Evolutionary conservation across 2,113 vertebrate species (phyloP).

Genomic region (Ammodytes dubius): DNA sequence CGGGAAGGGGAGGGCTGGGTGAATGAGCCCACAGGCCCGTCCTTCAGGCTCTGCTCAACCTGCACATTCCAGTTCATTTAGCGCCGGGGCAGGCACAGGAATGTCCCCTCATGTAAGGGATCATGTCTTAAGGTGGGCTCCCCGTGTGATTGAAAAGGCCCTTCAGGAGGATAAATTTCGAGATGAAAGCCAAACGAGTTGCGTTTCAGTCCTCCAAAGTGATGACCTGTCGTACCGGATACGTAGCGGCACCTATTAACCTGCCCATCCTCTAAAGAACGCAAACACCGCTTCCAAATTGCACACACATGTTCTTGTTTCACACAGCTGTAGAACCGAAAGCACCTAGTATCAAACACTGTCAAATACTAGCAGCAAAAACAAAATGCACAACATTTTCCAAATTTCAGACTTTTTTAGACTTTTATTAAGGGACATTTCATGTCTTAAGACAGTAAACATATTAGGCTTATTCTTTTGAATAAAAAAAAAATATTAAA

Average conservation of each 20-base stretch:
- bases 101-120: constrained; percentile 75
- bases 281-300: constrained; percentile 2
- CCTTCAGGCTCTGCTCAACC: constrained; percentile 71
- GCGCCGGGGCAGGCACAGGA: constrained; percentile 66
- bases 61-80: constrained; percentile 76
- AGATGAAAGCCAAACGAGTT: constrained; percentile 66
- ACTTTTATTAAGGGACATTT: neutral
- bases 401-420: neutral
- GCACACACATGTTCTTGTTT: neutral
- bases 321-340: neutral
- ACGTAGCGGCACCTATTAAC: constrained; percentile 23
- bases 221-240: constrained; percentile 49
- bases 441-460: neutral
- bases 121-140: constrained; percentile 72
- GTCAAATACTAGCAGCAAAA: neutral
- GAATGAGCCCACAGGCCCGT: constrained; percentile 64
- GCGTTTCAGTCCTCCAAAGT: constrained; percentile 44
- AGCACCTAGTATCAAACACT: neutral
- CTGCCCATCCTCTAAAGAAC: constrained; percentile 26
- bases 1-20: neutral
- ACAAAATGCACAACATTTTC: too few species aligned
- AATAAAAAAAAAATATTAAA: neutral
- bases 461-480: neutral
- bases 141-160: constrained; percentile 67
- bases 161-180: constrained; percentile 51